Percentiles rank a stretch among this genome's conserved stretches.
These are phyloP conservation scores for Centropyge bicolor DNA, from an alignment of 2,797 vertebrate genomes.

Conservation along the genomic window DNA sequence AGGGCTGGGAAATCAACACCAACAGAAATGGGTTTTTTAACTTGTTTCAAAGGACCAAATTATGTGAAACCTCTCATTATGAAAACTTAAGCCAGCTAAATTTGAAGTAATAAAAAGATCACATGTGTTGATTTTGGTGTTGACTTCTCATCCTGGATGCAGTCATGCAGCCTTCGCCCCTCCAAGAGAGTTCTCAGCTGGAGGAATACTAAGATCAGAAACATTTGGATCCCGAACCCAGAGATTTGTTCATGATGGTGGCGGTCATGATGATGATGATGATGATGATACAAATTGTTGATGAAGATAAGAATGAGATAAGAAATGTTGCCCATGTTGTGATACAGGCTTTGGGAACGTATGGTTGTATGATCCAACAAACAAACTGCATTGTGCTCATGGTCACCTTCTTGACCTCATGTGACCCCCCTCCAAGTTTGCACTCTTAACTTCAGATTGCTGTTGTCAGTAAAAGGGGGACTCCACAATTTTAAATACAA, in stretches of 20 bases:
- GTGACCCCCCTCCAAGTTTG: background rate
- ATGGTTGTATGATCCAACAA: background rate
- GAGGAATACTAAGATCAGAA: constrained; percentile 64
- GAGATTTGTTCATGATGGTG: constrained; percentile 59
- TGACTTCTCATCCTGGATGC: constrained; percentile 37
- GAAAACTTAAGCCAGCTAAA: background rate
- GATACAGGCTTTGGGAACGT: constrained; percentile 22
- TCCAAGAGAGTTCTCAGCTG: constrained; percentile 61
- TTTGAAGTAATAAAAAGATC: background rate
- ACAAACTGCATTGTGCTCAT: background rate
- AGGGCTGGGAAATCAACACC: constrained; percentile 39
- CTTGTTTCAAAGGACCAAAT: constrained; percentile 7
- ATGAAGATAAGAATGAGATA: background rate
- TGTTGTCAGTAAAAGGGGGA: background rate
- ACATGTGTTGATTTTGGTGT: constrained; percentile 6
- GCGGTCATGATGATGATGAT: constrained; percentile 53
- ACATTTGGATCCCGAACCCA: constrained; percentile 70
- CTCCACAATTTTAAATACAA: background rate
- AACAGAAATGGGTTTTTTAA: background rate
- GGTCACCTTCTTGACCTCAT: background rate
- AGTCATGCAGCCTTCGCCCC: constrained; percentile 44
- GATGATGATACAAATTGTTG: constrained; percentile 9
- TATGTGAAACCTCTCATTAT: background rate
- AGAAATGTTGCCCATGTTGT: background rate
- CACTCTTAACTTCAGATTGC: background rate